Conservation (phyloP, 2,888 invertebrate species). For the Pollenia griseotomentosa region DNA sequence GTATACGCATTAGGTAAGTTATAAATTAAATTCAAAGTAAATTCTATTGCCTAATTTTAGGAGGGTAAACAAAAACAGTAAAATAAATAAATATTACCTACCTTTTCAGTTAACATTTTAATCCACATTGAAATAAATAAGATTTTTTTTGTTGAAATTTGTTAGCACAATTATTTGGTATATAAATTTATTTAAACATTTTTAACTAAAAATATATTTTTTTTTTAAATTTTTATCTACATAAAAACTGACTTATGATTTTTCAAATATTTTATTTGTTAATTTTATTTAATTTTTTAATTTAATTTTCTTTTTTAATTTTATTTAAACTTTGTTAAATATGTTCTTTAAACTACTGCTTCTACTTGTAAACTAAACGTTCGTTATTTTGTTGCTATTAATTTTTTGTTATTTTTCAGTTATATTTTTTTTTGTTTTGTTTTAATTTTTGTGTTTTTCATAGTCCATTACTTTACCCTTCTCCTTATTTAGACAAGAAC, state of each 20-base stretch:
- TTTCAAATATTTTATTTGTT: background rate
- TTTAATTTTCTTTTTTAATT: conserved; percentile 17
- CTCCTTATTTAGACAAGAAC: background rate
- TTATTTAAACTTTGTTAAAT: background rate
- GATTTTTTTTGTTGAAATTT: background rate
- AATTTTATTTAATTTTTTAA: conserved; percentile 26
- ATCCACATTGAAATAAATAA: background rate
- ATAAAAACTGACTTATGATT: background rate
- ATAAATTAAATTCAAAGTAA: conserved; percentile 12
- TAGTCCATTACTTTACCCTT: background rate
- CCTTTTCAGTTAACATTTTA: background rate
- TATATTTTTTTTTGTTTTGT: background rate
- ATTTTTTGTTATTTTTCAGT: conserved; percentile 13
- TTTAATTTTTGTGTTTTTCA: conserved; percentile 20
- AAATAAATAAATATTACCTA: conserved; percentile 19
- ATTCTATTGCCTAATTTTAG: conserved; percentile 15
- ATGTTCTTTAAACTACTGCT: conserved; percentile 40
- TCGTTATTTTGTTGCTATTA: conserved; percentile 46
- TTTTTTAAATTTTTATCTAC: background rate
- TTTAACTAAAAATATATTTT: background rate
- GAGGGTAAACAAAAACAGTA: background rate
- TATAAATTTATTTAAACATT: background rate
- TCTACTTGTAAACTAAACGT: conserved; percentile 55
- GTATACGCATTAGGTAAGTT: conserved; percentile 1
- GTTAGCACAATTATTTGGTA: background rate